phyloP scores from a whole-genome alignment of 2,113 vertebrate species.

The Zonotrichia leucophrys region DNA sequence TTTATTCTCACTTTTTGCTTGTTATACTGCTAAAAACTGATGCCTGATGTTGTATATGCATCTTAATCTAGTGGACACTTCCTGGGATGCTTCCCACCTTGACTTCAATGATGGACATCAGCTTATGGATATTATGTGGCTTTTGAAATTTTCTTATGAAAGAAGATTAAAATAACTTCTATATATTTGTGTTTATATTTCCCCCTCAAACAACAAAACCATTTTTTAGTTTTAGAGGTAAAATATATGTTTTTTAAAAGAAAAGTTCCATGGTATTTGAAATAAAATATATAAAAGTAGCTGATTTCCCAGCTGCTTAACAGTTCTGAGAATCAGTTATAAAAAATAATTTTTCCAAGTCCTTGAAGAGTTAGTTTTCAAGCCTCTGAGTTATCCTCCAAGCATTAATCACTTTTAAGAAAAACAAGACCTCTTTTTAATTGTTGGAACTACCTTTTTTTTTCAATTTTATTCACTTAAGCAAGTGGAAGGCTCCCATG shows the following conservation, averaged over 20 bases:
- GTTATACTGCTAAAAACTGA: neutral
- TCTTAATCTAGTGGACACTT: neutral
- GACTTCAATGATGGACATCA: neutral
- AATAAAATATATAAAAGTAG: neutral
- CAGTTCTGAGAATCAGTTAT: neutral
- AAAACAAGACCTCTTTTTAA: slow-evolving; percentile 12
- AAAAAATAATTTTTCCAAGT: slow-evolving; percentile 17
- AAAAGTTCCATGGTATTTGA: neutral
- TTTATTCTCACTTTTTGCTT: neutral
- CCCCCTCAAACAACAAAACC: neutral
- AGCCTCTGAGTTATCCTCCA: slow-evolving; percentile 9
- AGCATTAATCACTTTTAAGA: slow-evolving; percentile 37
- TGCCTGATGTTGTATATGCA: neutral
- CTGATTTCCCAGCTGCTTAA: neutral
- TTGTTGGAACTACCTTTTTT: neutral
- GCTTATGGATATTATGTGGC: neutral
- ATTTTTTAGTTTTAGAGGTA: neutral
- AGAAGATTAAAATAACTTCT: neutral
- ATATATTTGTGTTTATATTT: neutral
- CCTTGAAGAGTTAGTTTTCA: slow-evolving; percentile 15
- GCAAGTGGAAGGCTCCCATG: neutral
- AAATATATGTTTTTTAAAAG: neutral
- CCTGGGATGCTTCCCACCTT: neutral
- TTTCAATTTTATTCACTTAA: neutral
- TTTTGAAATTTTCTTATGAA: neutral